phyloP scores from a whole-genome alignment of 2,888 invertebrate species.

The Lottia scabra region DNA sequence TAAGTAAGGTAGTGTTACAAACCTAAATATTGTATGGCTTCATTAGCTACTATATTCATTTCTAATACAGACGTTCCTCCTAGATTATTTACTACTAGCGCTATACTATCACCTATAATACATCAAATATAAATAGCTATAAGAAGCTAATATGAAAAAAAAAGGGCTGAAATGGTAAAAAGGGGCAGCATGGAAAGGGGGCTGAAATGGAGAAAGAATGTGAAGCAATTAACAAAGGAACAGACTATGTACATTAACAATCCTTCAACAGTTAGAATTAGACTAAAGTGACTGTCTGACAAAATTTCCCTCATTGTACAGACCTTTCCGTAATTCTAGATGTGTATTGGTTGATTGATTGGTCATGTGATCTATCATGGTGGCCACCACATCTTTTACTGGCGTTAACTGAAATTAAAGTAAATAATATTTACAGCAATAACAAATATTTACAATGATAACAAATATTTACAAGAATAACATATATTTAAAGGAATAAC shows the following conservation, averaged over 20 bases:
- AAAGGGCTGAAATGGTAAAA: too few relatives aligned
- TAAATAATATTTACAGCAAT: neutral
- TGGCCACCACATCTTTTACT: conserved; percentile 67
- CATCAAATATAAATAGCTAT: neutral
- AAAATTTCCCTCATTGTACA: neutral
- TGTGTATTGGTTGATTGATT: conserved; percentile 59
- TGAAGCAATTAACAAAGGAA: too few relatives aligned
- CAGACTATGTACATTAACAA: too few relatives aligned
- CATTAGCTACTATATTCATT: conserved; percentile 79
- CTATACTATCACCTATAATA: conserved; percentile 71
- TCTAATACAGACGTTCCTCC: conserved; percentile 83
- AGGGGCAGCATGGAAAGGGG: too few relatives aligned
- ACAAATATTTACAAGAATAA: conserved; percentile 5
- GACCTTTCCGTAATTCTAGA: conserved; percentile 58
- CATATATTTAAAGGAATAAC: too few relatives aligned
- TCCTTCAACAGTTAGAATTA: too few relatives aligned
- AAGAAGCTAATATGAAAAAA: too few relatives aligned
- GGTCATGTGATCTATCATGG: conserved; percentile 70
- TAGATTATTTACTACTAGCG: conserved; percentile 82
- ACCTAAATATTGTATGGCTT: conserved; percentile 78
- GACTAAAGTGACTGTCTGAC: too few relatives aligned
- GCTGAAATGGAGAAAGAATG: too few relatives aligned
- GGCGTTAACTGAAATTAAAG: conserved; percentile 48
- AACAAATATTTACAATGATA: too few relatives aligned
- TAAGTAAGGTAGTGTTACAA: conserved; percentile 47